These are phyloP conservation scores for Odocoileus virginianus DNA, from an alignment of 2,113 vertebrate genomes.

Conservation along the genomic window DNA sequence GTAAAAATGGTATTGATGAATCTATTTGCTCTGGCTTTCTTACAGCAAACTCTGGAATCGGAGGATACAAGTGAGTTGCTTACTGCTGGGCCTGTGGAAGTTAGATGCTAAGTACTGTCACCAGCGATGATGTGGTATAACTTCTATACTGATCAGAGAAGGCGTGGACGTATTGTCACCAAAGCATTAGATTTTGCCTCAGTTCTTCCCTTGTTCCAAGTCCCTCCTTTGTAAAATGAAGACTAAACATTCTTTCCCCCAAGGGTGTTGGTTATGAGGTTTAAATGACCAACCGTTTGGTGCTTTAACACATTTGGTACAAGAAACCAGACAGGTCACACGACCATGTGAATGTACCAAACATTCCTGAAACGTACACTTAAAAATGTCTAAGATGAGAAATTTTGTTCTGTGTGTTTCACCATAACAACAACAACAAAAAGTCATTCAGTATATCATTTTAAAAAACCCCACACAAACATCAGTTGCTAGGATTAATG, in stretches of 20 bases:
- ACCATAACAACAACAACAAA: neutral
- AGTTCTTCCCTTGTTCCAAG: neutral
- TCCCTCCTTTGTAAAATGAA: neutral
- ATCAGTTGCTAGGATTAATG: neutral
- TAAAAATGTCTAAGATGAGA: neutral
- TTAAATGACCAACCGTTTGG: neutral
- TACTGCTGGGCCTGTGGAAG: neutral
- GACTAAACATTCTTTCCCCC: neutral
- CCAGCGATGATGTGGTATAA: neutral
- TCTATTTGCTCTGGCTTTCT: neutral
- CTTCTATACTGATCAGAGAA: neutral
- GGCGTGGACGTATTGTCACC: fast-evolving
- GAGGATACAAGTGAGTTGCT: neutral
- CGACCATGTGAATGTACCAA: too few relatives aligned
- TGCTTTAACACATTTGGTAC: neutral
- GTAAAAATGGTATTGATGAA: neutral
- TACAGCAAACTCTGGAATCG: neutral
- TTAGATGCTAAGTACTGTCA: neutral
- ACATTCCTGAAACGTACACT: neutral
- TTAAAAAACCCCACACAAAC: neutral
- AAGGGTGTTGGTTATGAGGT: neutral
- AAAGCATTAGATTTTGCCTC: neutral
- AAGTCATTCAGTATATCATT: neutral
- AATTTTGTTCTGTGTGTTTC: neutral
- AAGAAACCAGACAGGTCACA: neutral